Base-by-base conservation (phyloP, 2,113 vertebrate genomes). In the Bostrychus sinensis region DNA sequence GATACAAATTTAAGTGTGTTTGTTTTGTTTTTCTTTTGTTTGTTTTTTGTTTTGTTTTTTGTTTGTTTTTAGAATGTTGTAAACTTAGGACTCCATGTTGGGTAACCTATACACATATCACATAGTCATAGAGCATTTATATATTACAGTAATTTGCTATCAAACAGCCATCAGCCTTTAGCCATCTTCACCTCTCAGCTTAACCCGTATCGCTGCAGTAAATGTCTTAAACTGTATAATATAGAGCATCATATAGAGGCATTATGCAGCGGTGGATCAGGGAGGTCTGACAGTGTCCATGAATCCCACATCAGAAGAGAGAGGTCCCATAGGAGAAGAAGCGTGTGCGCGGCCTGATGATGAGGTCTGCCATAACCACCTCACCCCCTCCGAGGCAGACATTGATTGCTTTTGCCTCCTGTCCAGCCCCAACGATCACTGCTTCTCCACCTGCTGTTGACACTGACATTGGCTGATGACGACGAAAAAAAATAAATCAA, bases 401-500 rank as follows among this genome's bases (percentile, higher is more conserved):
- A 86, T 87, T 82, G 86, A 88, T 88, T 78, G 80, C 57, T 55
- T 67, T 87, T 50, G 36, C 66, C 77, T 59, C 19, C 4, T 3
- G 10, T 38, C 51, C 53, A 42, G 60, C 62, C 51, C 48, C 48
- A 3, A 39, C 19, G 67, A 81, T 77, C 63, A 26, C 68, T 60
- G 72, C 66, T 11, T 48, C 48, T 56, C 28, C 50, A 63, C 61
- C 58, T 61, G 66, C 66, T 64, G 65, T 70, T 66, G 79, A 74
- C 70, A 57, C 59, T 39, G 66, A 77, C 67, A 43, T 74, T 60
- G 58, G 77, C 58, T 55, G 57, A 56, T 67, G 74, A 78, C 39
- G 68, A 68, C 70, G 58, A 61, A 71, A 70, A 68, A 46, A 57
- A 65, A 85, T n/a, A n/a, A n/a, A n/a, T n/a, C n/a, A n/a, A 81